phyloP scores from a whole-genome alignment of 2,888 invertebrate species.

The Acanthosoma haemorrhoidale region DNA sequence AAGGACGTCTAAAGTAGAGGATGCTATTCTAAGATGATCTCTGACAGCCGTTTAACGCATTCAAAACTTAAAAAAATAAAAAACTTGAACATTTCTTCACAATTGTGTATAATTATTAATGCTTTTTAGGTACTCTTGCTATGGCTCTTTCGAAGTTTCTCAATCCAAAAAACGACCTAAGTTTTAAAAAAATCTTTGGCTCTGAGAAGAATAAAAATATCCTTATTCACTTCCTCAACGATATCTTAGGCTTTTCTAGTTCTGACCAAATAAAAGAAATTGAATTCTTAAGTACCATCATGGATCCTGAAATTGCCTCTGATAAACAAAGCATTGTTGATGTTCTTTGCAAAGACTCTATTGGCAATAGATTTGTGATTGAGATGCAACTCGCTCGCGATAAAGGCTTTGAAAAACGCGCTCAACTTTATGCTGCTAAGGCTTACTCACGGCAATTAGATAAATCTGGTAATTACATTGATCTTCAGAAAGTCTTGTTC shows the following conservation, averaged over 20 bases:
- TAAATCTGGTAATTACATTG: constrained; percentile 39
- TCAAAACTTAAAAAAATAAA: no score
- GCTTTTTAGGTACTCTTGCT: constrained; percentile 18
- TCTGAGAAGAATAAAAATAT: constrained; percentile 31
- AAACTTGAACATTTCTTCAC: constrained; percentile 31
- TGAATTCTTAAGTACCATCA: constrained; percentile 39
- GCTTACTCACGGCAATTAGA: constrained; percentile 42
- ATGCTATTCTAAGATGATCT: no score
- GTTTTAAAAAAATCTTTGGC: constrained; percentile 22
- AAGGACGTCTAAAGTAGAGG: no score
- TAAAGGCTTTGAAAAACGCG: constrained; percentile 31
- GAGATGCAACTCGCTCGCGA: constrained; percentile 42
- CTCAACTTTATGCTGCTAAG: constrained; percentile 42
- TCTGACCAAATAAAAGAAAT: constrained; percentile 40
- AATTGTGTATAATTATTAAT: constrained; percentile 33
- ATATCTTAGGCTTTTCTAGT: constrained; percentile 26
- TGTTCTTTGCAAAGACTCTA: constrained; percentile 42
- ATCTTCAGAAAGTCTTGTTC: constrained; percentile 43
- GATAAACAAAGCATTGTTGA: constrained; percentile 42
- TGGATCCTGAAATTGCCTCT: constrained; percentile 31
- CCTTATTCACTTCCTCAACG: constrained; percentile 28
- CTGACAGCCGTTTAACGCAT: no score
- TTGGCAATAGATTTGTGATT: constrained; percentile 37
- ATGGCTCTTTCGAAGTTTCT: constrained; percentile 31
- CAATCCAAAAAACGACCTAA: not conserved